Evolutionary conservation across 2,797 vertebrate genomes (phyloP), one percentile per base, ranked within the genome.

Genomic region (Semaprochilodus insignis): DNA sequence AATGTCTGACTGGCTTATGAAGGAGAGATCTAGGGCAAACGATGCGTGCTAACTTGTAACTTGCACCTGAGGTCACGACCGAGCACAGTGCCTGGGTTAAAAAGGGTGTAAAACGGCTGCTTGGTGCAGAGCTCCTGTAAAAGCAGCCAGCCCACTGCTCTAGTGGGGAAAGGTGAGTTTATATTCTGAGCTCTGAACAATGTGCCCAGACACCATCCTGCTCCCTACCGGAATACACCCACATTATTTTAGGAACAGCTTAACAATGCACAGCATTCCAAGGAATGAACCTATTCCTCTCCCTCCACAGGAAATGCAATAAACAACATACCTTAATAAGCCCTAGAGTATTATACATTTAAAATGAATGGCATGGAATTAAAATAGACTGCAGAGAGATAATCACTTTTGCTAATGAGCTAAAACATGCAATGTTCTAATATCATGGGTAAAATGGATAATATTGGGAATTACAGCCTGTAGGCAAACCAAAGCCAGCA

Each of bases 191-290:
- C 81, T 77, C 82, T 62, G 83, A 86, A 86, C 81, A 85, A 76
- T 81, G 89, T 70, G 89, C 78, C 87, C 85, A 91, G n/a, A 36
- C 34, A 80, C 36, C 60, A 80, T 91, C 78, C 78, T 83, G 88
- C 82, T 85, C 74, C 85, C 78, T 77, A 86, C 78, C 78, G 85
- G 85, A 93, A 82, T 90, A 89, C 93, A 91, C 89, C 90, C 91
- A 52, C 81, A 87, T 88, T 93, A 93, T 93, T 94, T 94, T 89
- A 91, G 92, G 88, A 92, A 91, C 81, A 85, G 40, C 75, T 63
- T 67, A 81, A 87, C 84, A 91, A 74, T 81, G 74, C 19, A 86
- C 81, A 76, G n/a, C 57, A 82, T 1, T 67, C 17, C 69, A 10
- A 72, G 70, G 31, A 83, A 82, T 65, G 52, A 23, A 55, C 11